Percentiles rank a stretch among this genome's conserved stretches.
phyloP scores from a whole-genome alignment of 2,888 invertebrate genomes.

The Dasypolia templi region DNA sequence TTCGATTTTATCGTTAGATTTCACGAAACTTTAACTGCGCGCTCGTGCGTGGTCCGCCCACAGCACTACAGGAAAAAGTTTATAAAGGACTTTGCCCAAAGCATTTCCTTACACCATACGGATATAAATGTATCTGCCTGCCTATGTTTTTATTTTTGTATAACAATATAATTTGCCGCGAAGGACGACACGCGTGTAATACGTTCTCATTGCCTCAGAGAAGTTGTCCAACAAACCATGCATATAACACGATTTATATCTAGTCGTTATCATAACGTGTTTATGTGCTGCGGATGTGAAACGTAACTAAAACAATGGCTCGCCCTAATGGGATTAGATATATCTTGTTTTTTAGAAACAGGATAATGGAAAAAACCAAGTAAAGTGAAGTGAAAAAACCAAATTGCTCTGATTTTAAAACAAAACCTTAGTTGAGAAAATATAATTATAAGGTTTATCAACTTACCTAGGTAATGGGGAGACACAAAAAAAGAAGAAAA shows the following conservation, averaged over 20 bases:
- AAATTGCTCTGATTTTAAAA: not conserved
- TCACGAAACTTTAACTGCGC: not conserved
- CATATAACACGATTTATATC: slow-evolving; percentile 40
- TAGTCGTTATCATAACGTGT: slow-evolving; percentile 36
- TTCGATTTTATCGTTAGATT: not conserved
- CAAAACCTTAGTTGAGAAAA: not conserved
- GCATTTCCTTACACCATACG: slow-evolving; percentile 35
- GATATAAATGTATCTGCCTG: not conserved
- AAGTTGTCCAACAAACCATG: slow-evolving; percentile 47
- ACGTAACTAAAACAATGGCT: slow-evolving; percentile 34
- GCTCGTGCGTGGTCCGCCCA: not conserved
- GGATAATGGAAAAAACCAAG: not conserved
- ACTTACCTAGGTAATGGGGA: not conserved
- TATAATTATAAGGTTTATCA: not conserved
- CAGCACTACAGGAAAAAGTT: not conserved
- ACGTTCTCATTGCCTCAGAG: slow-evolving; percentile 59
- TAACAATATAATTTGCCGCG: slow-evolving; percentile 49
- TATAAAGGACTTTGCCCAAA: slow-evolving; percentile 15
- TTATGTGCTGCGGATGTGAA: slow-evolving; percentile 41
- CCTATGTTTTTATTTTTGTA: slow-evolving; percentile 21
- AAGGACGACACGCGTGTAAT: slow-evolving; percentile 47
- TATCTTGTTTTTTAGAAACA: slow-evolving; percentile 19
- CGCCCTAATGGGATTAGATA: not conserved
- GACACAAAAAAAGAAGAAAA: no score
- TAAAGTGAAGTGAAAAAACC: not conserved